Percentiles rank a stretch among this genome's conserved stretches.
Conservation (phyloP, 2,113 vertebrate species). For the Cavia porcellus region DNA sequence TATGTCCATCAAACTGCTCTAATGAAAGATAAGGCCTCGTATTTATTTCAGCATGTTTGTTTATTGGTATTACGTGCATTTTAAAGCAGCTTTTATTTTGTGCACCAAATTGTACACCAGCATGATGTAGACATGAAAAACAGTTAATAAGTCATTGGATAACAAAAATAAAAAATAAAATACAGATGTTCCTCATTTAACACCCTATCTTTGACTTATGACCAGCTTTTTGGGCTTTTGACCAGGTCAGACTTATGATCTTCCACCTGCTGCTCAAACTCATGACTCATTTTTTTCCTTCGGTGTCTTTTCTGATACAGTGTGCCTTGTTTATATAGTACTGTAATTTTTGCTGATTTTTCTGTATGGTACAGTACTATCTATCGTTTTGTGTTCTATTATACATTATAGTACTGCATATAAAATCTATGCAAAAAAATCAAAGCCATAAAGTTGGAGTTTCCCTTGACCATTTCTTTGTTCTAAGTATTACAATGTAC, state of each 20-base stretch:
- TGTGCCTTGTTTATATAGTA: not conserved
- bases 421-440: not conserved
- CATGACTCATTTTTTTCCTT: not conserved
- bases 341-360: too few relatives aligned
- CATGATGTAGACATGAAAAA: slow-evolving; percentile 21
- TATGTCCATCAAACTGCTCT: slow-evolving; percentile 14
- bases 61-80: slow-evolving; percentile 75
- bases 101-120: slow-evolving; percentile 19
- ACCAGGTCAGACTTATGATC: not conserved
- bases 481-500: not conserved
- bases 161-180: slow-evolving; percentile 59
- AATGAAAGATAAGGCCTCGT: not conserved
- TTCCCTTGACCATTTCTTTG: not conserved
- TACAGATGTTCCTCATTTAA: not conserved
- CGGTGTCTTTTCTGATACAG: not conserved
- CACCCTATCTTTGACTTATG: not conserved
- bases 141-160: slow-evolving; percentile 63
- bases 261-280: not conserved
- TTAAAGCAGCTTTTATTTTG: slow-evolving; percentile 63
- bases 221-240: too few relatives aligned
- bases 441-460: not conserved
- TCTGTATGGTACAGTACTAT: too few relatives aligned
- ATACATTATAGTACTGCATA: too few relatives aligned
- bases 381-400: too few relatives aligned
- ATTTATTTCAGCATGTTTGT: slow-evolving; percentile 63